phyloP scores from a whole-genome alignment of 1,140 invertebrate genomes.

The Myzus persicae region DNA sequence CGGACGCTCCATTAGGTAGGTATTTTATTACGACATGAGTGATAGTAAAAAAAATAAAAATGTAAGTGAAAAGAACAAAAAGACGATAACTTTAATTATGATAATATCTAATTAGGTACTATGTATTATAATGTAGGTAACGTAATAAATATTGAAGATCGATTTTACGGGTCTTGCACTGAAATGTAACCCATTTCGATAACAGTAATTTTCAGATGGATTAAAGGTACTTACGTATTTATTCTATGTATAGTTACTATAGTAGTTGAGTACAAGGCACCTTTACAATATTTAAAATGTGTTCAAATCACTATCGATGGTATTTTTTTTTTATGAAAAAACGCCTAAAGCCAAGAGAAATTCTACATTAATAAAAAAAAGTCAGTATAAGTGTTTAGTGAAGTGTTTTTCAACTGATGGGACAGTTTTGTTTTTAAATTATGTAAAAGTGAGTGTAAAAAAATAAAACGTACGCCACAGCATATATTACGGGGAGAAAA shows the following conservation, averaged over 20 bases:
- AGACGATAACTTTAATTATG: too few relatives aligned
- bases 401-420: not conserved
- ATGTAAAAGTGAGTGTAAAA: not conserved
- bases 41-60: not conserved
- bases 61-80: not conserved
- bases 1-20: too few relatives aligned
- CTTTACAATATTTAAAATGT: not conserved
- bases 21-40: too few relatives aligned
- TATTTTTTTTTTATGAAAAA: not conserved
- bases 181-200: too few relatives aligned
- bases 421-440: slow-evolving; percentile 1
- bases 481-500: not conserved
- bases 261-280: not conserved
- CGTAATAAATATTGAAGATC: too few relatives aligned
- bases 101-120: too few relatives aligned
- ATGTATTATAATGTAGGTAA: too few relatives aligned
- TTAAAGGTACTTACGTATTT: too few relatives aligned
- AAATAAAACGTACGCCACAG: not conserved
- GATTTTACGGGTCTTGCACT: too few relatives aligned
- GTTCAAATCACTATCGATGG: not conserved
- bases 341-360: not conserved
- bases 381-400: not conserved
- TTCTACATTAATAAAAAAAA: not conserved
- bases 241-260: too few relatives aligned
- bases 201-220: not conserved